Percentiles rank a stretch among this genome's conserved stretches.
phyloP scores from a whole-genome alignment of 2,888 invertebrate species.

The Agrotis exclamationis region DNA sequence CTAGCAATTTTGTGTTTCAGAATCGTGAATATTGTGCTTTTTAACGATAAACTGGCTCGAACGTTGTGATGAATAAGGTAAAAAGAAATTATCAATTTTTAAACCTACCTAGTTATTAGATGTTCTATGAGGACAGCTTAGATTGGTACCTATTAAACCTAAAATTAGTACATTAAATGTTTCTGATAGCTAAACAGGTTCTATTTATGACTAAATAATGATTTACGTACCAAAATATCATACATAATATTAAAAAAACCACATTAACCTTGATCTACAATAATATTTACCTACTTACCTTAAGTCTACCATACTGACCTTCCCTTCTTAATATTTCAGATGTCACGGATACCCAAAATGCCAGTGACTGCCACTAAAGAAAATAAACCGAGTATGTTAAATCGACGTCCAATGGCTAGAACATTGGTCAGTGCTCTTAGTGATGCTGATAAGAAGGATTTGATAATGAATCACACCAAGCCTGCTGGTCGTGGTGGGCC shows the following conservation, averaged over 20 bases:
- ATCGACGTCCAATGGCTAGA: conserved; percentile 73
- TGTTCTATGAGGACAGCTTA: neutral
- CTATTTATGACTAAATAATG: neutral
- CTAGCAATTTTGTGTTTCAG: conserved; percentile 35
- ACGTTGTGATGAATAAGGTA: conserved; percentile 58
- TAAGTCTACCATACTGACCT: neutral
- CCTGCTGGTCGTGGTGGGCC: conserved; percentile 72
- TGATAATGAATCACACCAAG: conserved; percentile 85
- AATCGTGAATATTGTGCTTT: conserved; percentile 8
- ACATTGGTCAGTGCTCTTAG: conserved; percentile 81
- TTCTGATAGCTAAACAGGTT: neutral
- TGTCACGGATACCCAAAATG: conserved; percentile 88
- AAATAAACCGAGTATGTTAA: conserved; percentile 80
- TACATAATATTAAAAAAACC: too few relatives aligned
- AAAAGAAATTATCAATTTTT: neutral
- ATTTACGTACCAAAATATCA: too few relatives aligned
- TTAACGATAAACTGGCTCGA: conserved; percentile 14
- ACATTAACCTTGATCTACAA: too few relatives aligned
- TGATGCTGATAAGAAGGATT: conserved; percentile 84
- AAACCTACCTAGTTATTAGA: neutral
- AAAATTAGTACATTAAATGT: neutral
- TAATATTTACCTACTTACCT: neutral
- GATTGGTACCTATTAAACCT: neutral
- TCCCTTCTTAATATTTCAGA: conserved; percentile 74
- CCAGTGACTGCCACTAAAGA: conserved; percentile 81